Conservation (phyloP, 2,797 vertebrate genomes). For the Pristis pectinata region DNA sequence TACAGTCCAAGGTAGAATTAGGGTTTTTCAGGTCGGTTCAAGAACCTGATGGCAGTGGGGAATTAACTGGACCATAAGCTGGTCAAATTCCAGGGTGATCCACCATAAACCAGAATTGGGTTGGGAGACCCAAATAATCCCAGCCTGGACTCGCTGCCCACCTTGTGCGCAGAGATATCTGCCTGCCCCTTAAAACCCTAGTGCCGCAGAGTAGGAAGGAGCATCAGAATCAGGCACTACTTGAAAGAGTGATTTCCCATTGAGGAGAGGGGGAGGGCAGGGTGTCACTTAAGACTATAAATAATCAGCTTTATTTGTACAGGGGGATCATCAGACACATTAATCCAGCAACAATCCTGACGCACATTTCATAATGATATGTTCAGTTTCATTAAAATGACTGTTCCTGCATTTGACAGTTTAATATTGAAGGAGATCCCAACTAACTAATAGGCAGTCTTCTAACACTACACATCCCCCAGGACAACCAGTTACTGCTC, state of each 20-base stretch:
- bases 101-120: too few relatives aligned
- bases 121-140: background rate
- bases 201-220: background rate
- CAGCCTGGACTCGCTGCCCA: background rate
- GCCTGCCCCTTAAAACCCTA: background rate
- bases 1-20: too few relatives aligned
- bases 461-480: background rate
- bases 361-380: background rate
- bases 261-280: background rate
- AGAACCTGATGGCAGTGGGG: too few relatives aligned
- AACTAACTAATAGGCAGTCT: background rate
- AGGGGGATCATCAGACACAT: background rate
- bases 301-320: background rate
- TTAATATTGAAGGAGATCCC: background rate
- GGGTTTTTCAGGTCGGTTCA: too few relatives aligned
- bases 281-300: too few relatives aligned
- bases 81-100: too few relatives aligned
- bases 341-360: background rate
- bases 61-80: too few relatives aligned
- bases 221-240: too few relatives aligned
- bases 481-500: slow-evolving; percentile 2
- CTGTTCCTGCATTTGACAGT: slow-evolving; percentile 6
- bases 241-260: background rate
- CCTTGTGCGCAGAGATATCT: background rate
- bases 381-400: slow-evolving; percentile 17